phyloP scores from a whole-genome alignment of 2,888 invertebrate species.

The Lithophane socia region DNA sequence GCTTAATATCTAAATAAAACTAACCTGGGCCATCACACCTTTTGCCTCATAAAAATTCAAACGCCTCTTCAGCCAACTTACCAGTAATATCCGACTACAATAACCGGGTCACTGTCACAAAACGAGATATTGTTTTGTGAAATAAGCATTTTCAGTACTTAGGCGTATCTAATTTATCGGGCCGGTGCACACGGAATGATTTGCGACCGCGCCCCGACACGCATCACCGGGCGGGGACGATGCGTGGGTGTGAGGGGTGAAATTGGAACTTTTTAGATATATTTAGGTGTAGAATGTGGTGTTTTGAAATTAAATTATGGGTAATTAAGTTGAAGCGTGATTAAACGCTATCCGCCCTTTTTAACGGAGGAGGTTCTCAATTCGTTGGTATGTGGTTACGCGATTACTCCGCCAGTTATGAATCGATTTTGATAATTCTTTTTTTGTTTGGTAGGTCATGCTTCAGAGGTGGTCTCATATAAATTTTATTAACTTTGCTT shows the following conservation, averaged over 20 bases:
- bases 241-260: constrained; percentile 32
- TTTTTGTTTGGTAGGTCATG: too few species aligned
- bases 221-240: constrained; percentile 54
- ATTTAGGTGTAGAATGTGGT: constrained; percentile 4
- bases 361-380: too few species aligned
- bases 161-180: constrained; percentile 71
- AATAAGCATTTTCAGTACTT: constrained; percentile 64
- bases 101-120: constrained; percentile 40
- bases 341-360: neutral
- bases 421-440: too few species aligned
- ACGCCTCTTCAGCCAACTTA: neutral
- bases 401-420: too few species aligned
- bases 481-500: too few species aligned
- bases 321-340: neutral
- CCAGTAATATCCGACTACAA: neutral
- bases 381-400: too few species aligned
- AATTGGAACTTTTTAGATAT: constrained; percentile 25
- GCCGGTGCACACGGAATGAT: constrained; percentile 68
- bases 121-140: constrained; percentile 54
- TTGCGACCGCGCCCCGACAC: constrained; percentile 65
- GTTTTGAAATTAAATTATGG: neutral
- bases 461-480: too few species aligned
- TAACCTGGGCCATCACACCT: neutral
- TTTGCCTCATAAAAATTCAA: neutral
- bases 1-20: too few species aligned